Evolutionary conservation across 2,888 invertebrate species (phyloP).

Genomic region (Asteroscopus sphinx): DNA sequence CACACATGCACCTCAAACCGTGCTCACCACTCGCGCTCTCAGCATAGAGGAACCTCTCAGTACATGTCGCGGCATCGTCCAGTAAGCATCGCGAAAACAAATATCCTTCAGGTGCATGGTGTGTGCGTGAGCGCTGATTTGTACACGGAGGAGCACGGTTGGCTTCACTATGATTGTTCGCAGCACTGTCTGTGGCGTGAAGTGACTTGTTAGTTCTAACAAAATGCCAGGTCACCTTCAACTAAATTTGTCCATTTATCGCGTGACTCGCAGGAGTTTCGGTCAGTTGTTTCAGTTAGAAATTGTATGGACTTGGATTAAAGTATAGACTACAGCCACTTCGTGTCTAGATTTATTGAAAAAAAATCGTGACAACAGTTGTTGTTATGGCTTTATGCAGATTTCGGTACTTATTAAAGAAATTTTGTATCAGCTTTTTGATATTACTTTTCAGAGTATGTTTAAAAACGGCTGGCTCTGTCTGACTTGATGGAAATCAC

Average conservation of each 20-base stretch:
- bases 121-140: too few species aligned
- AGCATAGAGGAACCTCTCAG: too few species aligned
- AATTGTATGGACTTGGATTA: constrained; percentile 42
- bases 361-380: constrained; percentile 34
- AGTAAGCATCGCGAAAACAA: too few species aligned
- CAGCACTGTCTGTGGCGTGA: too few species aligned
- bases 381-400: constrained; percentile 36
- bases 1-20: too few species aligned
- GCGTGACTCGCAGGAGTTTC: constrained; percentile 49
- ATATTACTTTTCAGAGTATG: neutral
- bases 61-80: too few species aligned
- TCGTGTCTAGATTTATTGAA: constrained; percentile 36
- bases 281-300: constrained; percentile 37
- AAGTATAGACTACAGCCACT: constrained; percentile 36
- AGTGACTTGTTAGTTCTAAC: constrained; percentile 11
- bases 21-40: too few species aligned
- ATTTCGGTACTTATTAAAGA: constrained; percentile 23
- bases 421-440: constrained; percentile 12
- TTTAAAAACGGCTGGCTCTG: too few species aligned
- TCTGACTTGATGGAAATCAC: too few species aligned
- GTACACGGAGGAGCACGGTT: too few species aligned
- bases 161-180: too few species aligned
- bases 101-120: too few species aligned
- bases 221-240: constrained; percentile 28
- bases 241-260: constrained; percentile 18